phyloP scores from a whole-genome alignment of 1,140 invertebrate species.

The Lepidotrigona ventralis region DNA sequence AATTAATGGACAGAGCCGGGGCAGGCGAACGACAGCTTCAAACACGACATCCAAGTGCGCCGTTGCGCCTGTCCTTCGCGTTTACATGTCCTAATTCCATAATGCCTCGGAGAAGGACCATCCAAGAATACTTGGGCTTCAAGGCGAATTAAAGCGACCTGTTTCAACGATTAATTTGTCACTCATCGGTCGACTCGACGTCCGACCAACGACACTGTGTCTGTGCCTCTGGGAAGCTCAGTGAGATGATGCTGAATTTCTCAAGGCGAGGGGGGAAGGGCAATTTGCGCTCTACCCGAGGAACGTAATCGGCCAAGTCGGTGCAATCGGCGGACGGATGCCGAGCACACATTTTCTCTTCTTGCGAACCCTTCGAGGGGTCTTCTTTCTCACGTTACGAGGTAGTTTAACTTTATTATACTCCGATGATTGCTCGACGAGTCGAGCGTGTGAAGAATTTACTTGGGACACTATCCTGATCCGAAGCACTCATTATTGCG shows the following conservation, averaged over 20 bases:
- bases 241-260: neutral
- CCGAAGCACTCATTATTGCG: too few species aligned
- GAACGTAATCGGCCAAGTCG: neutral
- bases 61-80: slow-evolving; percentile 30
- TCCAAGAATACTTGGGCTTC: slow-evolving; percentile 38
- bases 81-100: slow-evolving; percentile 57
- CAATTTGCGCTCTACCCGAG: neutral
- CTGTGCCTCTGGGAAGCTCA: too few species aligned
- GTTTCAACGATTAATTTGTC: slow-evolving; percentile 38
- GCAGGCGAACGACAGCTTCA: slow-evolving; percentile 14
- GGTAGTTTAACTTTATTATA: neutral
- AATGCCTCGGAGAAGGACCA: slow-evolving; percentile 31
- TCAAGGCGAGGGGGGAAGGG: neutral
- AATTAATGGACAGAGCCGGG: slow-evolving; percentile 38
- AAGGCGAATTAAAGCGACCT: slow-evolving; percentile 31
- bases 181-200: neutral
- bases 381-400: neutral
- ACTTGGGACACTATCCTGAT: too few species aligned
- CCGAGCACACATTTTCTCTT: neutral
- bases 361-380: neutral
- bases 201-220: neutral
- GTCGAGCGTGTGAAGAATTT: neutral
- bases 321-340: neutral
- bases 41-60: slow-evolving; percentile 32
- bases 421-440: neutral